These are phyloP conservation scores for Gallirallus australis DNA, from an alignment of 2,797 vertebrate genomes.

Conservation along the genomic window DNA sequence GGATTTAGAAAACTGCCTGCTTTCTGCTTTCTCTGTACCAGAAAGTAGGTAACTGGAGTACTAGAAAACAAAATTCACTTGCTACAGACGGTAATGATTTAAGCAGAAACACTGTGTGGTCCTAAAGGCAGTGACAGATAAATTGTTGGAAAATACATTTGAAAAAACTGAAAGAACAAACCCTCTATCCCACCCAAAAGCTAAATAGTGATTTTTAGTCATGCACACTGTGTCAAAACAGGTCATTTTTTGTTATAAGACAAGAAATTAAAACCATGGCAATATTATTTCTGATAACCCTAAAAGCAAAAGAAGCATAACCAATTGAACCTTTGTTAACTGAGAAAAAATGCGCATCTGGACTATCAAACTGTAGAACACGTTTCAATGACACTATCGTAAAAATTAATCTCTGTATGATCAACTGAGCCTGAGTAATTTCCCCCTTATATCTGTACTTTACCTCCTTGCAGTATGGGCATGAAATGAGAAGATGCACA, in stretches of 20 bases:
- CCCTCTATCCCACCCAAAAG: background rate
- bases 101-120: background rate
- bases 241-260: background rate
- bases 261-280: background rate
- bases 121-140: background rate
- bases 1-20: background rate
- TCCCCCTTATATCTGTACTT: background rate
- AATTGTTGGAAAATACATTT: background rate
- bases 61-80: background rate
- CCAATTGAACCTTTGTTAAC: slow-evolving; percentile 4
- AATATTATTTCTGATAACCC: slow-evolving; percentile 10
- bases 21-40: background rate
- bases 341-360: slow-evolving; percentile 34
- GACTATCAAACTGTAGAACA: background rate
- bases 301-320: slow-evolving; percentile 27
- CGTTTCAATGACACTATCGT: slow-evolving; percentile 1
- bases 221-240: background rate
- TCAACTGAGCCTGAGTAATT: background rate
- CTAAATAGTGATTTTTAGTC: background rate
- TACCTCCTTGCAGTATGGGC: background rate
- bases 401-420: slow-evolving; percentile 49
- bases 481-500: background rate
- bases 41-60: background rate
- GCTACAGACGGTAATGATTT: background rate
- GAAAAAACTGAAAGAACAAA: slow-evolving; percentile 16